Percentiles rank a stretch among this genome's conserved stretches.
These are phyloP conservation scores for Agonopterix subpropinquella DNA, from an alignment of 2,888 invertebrate species.

Conservation along the genomic window DNA sequence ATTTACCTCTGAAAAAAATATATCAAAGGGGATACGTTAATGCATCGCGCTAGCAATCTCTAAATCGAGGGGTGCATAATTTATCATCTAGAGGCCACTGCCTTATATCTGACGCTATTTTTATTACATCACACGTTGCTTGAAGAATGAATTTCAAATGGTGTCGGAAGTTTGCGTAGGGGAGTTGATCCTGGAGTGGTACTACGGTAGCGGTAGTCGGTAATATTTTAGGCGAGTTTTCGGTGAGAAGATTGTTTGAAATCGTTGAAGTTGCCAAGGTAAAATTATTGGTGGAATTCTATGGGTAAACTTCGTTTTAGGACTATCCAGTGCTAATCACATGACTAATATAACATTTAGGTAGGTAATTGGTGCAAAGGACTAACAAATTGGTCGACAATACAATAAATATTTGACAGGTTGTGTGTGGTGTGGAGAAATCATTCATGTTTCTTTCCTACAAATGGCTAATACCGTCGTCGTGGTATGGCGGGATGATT, in stretches of 20 bases:
- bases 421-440: too few relatives aligned
- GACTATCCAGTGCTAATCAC: too few relatives aligned
- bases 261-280: too few relatives aligned
- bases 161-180: conserved; percentile 67
- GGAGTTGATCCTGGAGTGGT: conserved; percentile 50
- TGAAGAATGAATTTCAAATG: conserved; percentile 76
- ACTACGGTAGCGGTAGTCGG: conserved; percentile 27
- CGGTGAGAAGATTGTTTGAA: background rate
- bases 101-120: conserved; percentile 65
- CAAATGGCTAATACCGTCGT: too few relatives aligned
- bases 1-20: conserved; percentile 50
- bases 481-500: too few relatives aligned
- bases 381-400: too few relatives aligned
- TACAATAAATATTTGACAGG: too few relatives aligned
- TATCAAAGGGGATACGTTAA: conserved; percentile 62
- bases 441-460: too few relatives aligned
- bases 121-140: conserved; percentile 70
- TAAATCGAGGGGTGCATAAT: conserved; percentile 71
- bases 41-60: conserved; percentile 61
- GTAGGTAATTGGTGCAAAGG: too few relatives aligned
- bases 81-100: conserved; percentile 51
- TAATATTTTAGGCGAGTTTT: background rate
- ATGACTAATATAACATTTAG: too few relatives aligned
- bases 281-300: too few relatives aligned
- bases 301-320: too few relatives aligned